A percentile compares a stretch with the other conserved stretches of the same genome.
Evolutionary conservation across 2,113 vertebrate genomes (phyloP).

Genomic region (Brachyhypopomus occidentalis): DNA sequence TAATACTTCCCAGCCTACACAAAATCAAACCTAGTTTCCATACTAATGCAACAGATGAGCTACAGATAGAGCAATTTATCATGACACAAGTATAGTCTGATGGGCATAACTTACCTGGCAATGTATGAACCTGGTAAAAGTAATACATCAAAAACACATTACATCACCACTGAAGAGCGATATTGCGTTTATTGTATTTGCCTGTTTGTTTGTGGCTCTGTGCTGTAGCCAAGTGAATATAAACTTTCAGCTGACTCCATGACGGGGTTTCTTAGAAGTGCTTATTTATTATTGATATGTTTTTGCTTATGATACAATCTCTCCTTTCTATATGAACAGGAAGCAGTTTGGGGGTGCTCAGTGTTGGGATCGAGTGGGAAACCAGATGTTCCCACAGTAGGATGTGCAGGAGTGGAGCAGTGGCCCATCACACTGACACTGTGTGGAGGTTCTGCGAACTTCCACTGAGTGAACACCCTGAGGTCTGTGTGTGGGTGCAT

Average conservation of each 20-base stretch:
- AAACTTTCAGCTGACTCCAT: constrained; percentile 28
- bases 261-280: constrained; percentile 15
- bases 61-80: not conserved
- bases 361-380: not conserved
- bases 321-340: constrained; percentile 28
- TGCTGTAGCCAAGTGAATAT: constrained; percentile 21
- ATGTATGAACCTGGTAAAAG: not conserved
- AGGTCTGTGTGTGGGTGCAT: constrained; percentile 46
- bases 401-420: constrained; percentile 8
- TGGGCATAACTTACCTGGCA: too few relatives aligned
- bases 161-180: constrained; percentile 3
- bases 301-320: constrained; percentile 41
- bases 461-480: constrained; percentile 40
- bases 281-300: constrained; percentile 37
- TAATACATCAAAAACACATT: not conserved
- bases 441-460: constrained; percentile 34
- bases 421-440: constrained; percentile 18
- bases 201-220: not conserved
- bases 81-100: too few relatives aligned
- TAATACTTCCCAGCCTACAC: not conserved
- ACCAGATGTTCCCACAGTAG: constrained; percentile 14
- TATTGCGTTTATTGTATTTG: not conserved
- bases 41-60: not conserved
- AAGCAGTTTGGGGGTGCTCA: constrained; percentile 11
- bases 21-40: not conserved